A percentile compares a stretch with the other conserved stretches of the same genome.
Conservation (phyloP, 2,888 invertebrate genomes). For the Chirona hameri region DNA sequence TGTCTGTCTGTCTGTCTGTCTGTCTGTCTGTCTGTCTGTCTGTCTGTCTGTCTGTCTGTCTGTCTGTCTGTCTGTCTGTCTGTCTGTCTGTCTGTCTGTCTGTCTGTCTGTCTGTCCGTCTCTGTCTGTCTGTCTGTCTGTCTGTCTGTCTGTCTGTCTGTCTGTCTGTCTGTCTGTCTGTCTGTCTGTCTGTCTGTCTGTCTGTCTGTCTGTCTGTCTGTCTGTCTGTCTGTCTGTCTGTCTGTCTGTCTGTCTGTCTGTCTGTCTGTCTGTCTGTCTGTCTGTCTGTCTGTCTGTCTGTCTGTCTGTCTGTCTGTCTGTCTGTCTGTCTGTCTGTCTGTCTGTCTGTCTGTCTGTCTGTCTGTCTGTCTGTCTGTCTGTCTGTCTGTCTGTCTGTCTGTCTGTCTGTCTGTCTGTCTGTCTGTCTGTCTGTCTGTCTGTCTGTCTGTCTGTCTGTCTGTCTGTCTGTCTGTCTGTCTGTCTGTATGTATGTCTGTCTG, state of each 20-base stretch:
- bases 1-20: too few relatives aligned
- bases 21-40: too few relatives aligned
- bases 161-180: too few relatives aligned
- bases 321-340: not conserved
- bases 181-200: too few relatives aligned
- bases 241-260: not conserved
- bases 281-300: not conserved
- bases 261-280: not conserved
- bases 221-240: not conserved
- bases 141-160: too few relatives aligned
- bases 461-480: not conserved
- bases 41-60: conserved; percentile 25
- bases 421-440: not conserved
- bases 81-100: conserved; percentile 2
- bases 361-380: not conserved
- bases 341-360: not conserved
- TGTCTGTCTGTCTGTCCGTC: not conserved
- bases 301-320: not conserved
- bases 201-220: not conserved
- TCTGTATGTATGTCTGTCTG: not conserved
- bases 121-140: too few relatives aligned
- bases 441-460: not conserved
- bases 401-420: not conserved
- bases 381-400: not conserved
- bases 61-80: conserved; percentile 8